Percentiles rank a stretch among this genome's conserved stretches.
Evolutionary conservation across 2,888 invertebrate species (phyloP).

Genomic region (Eugnorisma glareosa): DNA sequence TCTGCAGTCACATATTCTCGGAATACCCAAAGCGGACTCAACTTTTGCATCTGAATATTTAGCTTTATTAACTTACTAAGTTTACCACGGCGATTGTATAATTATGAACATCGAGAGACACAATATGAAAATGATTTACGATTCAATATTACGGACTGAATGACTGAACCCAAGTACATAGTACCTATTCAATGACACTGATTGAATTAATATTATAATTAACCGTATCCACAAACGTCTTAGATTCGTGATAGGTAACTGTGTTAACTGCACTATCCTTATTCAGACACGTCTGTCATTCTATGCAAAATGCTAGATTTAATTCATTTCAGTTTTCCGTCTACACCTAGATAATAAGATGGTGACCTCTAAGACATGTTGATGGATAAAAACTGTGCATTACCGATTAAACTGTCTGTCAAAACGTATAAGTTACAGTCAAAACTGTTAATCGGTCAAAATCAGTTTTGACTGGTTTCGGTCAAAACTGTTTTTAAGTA

Average conservation of each 20-base stretch:
- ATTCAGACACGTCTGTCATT: conserved; percentile 12
- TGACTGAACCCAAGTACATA: neutral
- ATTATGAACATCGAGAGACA: neutral
- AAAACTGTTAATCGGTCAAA: neutral
- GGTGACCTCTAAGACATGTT: conserved; percentile 21
- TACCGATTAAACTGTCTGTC: conserved; percentile 51
- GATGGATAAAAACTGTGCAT: conserved; percentile 52
- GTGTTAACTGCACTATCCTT: neutral
- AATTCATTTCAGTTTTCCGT: conserved; percentile 5
- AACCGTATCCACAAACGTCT: conserved; percentile 9
- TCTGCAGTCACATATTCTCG: too few species aligned
- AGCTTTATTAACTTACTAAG: too few species aligned
- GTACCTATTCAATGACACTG: neutral
- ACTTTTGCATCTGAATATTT: too few species aligned
- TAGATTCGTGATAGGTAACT: conserved; percentile 21
- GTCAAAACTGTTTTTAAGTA: neutral
- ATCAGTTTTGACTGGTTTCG: neutral
- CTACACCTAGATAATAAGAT: conserved; percentile 10
- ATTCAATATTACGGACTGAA: neutral
- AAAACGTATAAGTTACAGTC: neutral
- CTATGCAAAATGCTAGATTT: conserved; percentile 1
- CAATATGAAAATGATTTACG: neutral
- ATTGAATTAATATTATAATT: neutral
- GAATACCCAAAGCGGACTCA: too few species aligned
- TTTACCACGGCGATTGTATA: too few species aligned